Percentiles rank a stretch among this genome's conserved stretches.
phyloP scores from a whole-genome alignment of 2,888 invertebrate genomes.

The Yponomeuta cagnagella region DNA sequence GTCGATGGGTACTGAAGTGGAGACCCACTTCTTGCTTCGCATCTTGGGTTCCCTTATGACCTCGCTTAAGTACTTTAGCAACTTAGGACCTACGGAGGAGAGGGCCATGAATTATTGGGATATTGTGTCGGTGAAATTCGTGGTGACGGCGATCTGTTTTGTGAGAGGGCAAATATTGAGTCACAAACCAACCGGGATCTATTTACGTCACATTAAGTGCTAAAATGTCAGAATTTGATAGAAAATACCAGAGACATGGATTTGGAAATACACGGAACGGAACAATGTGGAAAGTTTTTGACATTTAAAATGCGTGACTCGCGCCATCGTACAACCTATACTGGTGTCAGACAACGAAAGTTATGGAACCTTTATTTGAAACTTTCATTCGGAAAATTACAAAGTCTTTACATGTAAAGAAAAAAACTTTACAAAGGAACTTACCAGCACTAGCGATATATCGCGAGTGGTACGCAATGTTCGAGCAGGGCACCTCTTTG shows the following conservation, averaged over 20 bases:
- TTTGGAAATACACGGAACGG: no score
- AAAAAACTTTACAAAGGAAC: constrained; percentile 11
- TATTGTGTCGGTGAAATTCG: background rate
- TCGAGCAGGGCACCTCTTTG: constrained; percentile 74
- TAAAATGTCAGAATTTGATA: no score
- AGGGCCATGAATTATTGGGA: background rate
- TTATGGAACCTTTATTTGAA: no score
- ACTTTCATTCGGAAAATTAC: background rate
- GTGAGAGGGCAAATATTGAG: no score
- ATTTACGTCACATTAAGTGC: no score
- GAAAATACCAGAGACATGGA: no score
- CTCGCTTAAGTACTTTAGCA: constrained; percentile 73
- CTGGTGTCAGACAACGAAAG: no score
- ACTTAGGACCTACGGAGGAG: constrained; percentile 65
- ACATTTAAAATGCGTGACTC: no score
- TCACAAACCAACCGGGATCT: no score
- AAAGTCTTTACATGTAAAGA: background rate
- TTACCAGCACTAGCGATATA: constrained; percentile 80
- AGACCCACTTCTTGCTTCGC: constrained; percentile 85
- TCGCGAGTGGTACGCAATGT: constrained; percentile 91
- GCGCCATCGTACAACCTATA: no score
- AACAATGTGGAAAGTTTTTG: no score
- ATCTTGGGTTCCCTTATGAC: constrained; percentile 78
- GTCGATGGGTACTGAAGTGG: constrained; percentile 82
- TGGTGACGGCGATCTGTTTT: no score